These are phyloP conservation scores for Rhodinocichla rosea DNA, from an alignment of 2,113 vertebrate species.

Conservation along the genomic window DNA sequence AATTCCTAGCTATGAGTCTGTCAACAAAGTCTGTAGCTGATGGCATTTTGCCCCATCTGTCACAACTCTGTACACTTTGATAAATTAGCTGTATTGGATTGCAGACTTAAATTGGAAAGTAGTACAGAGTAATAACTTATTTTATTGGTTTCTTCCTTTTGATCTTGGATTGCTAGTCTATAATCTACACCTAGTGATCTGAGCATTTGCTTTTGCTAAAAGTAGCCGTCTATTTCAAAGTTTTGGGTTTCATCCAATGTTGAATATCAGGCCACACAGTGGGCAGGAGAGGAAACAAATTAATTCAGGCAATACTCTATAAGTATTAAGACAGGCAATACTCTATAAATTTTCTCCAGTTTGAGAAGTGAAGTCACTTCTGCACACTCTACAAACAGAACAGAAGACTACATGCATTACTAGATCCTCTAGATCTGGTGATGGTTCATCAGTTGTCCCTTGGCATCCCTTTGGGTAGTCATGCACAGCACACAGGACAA, in stretches of 20 bases:
- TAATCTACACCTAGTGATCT: constrained; percentile 11
- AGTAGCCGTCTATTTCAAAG: neutral
- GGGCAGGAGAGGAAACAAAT: neutral
- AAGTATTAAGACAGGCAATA: too few species aligned
- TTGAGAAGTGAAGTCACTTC: neutral
- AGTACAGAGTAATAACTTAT: neutral
- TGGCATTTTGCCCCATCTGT: neutral
- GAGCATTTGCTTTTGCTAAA: neutral
- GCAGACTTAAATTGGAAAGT: neutral
- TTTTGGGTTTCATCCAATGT: neutral
- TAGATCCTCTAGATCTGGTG: neutral
- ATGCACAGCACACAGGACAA: neutral
- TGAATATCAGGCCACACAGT: neutral
- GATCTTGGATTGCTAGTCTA: neutral
- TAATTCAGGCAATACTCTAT: neutral
- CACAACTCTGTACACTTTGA: neutral
- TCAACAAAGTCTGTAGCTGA: neutral
- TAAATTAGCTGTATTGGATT: constrained; percentile 23
- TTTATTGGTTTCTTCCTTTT: constrained; percentile 22
- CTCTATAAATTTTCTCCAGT: neutral
- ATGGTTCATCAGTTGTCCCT: neutral
- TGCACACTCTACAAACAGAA: neutral
- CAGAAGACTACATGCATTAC: neutral
- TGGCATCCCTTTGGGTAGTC: neutral
- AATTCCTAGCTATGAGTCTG: neutral